These are phyloP conservation scores for Ceuthmochares aereus DNA, from an alignment of 2,113 vertebrate species.

Conservation along the genomic window DNA sequence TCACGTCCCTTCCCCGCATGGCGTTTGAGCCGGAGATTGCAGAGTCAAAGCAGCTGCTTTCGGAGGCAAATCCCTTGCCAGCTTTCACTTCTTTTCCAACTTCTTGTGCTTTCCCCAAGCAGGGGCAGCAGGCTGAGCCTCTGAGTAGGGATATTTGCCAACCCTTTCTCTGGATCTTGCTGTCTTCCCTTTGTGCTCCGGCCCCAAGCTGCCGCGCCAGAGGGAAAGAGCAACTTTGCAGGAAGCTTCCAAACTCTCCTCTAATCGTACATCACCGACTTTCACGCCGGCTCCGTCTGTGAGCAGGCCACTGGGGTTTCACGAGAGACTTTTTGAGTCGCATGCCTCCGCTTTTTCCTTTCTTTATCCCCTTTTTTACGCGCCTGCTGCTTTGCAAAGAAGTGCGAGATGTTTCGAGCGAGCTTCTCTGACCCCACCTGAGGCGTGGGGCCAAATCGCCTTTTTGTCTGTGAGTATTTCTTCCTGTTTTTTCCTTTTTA, in stretches of 20 bases:
- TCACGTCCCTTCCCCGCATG: background rate
- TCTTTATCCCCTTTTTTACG: background rate
- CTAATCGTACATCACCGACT: background rate
- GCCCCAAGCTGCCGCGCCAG: background rate
- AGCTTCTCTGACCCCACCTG: conserved; percentile 14
- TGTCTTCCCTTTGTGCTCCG: background rate
- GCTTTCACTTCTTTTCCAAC: background rate
- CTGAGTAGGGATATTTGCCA: background rate
- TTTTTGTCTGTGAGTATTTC: conserved; percentile 33
- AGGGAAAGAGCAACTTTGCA: background rate
- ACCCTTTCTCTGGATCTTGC: background rate
- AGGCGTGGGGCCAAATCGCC: conserved; percentile 17
- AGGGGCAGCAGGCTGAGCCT: background rate
- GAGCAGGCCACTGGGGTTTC: background rate
- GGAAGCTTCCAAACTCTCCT: background rate
- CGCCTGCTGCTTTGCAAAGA: background rate
- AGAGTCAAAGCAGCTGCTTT: background rate
- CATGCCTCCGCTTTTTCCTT: background rate
- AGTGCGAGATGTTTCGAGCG: background rate
- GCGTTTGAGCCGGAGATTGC: background rate
- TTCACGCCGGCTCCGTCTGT: background rate
- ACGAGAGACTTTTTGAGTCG: background rate
- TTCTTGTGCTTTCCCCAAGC: background rate
- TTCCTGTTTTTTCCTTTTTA: background rate
- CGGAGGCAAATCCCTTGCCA: background rate